Evolutionary conservation across 2,113 vertebrate genomes (phyloP).

Genomic region (Carollia perspicillata): DNA sequence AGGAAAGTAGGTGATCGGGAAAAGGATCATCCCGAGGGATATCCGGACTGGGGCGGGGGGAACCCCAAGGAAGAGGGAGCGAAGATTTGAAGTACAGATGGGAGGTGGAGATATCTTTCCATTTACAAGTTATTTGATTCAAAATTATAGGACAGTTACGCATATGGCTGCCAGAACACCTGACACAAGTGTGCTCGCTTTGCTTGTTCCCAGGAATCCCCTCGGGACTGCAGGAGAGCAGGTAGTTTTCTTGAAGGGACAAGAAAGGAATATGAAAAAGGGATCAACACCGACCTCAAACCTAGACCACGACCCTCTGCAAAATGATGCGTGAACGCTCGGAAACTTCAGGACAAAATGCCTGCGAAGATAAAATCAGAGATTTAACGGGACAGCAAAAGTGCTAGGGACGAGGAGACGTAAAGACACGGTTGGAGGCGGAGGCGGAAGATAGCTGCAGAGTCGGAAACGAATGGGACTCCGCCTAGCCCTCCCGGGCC

Average conservation of each 20-base stretch:
- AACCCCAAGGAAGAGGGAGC: background rate
- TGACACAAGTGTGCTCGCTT: background rate
- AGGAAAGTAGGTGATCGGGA: background rate
- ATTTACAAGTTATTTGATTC: background rate
- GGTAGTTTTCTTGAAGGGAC: background rate
- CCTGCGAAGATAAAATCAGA: slow-evolving; percentile 36
- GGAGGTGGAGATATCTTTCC: background rate
- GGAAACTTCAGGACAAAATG: slow-evolving; percentile 2
- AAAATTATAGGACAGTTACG: background rate
- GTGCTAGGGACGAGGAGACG: background rate
- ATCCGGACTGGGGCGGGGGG: background rate
- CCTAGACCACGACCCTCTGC: background rate
- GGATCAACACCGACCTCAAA: slow-evolving; percentile 29
- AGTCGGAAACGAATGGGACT: background rate
- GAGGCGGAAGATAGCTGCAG: background rate
- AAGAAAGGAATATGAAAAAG: background rate
- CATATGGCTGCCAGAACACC: background rate
- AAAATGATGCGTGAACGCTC: background rate
- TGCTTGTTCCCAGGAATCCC: background rate
- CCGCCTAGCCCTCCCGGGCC: background rate
- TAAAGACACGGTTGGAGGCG: background rate
- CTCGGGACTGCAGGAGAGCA: background rate
- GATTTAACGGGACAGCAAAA: background rate
- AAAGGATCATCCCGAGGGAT: background rate
- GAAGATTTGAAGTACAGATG: background rate